These are phyloP conservation scores for Naja naja DNA, from an alignment of 2,113 vertebrate species.

Conservation along the genomic window DNA sequence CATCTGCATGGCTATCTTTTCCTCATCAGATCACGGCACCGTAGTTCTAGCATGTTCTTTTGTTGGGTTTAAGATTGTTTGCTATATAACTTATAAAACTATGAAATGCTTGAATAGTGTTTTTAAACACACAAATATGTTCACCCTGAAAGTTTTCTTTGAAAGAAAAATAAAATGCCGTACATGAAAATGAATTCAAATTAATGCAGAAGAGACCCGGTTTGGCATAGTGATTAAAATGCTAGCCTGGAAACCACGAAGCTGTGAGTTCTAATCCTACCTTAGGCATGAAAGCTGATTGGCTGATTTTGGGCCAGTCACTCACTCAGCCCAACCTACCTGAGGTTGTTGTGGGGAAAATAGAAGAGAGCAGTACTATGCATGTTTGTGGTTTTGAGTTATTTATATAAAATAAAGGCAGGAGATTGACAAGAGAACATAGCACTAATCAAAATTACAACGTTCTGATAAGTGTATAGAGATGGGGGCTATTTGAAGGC, in stretches of 20 bases:
- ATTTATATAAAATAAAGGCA: no score
- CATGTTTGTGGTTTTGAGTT: no score
- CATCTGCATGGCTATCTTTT: background rate
- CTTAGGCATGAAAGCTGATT: background rate
- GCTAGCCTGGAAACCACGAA: background rate
- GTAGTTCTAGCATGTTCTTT: background rate
- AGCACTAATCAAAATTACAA: background rate
- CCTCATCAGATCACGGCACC: background rate
- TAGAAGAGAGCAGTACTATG: no score
- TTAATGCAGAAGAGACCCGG: background rate
- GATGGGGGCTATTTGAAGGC: background rate
- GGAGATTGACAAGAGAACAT: background rate
- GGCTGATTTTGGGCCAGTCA: no score
- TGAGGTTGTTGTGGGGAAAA: no score
- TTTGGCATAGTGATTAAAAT: background rate
- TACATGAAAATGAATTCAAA: background rate
- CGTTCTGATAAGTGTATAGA: background rate
- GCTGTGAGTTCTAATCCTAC: background rate
- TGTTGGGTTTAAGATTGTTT: background rate
- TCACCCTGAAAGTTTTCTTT: background rate
- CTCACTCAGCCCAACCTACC: no score
- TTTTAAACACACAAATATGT: background rate
- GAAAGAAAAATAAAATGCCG: background rate
- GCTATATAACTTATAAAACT: background rate
- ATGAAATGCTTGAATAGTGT: background rate